A percentile compares a stretch with the other conserved stretches of the same genome.
These are phyloP conservation scores for Gallinago media DNA, from an alignment of 2,113 vertebrate species.

Conservation along the genomic window DNA sequence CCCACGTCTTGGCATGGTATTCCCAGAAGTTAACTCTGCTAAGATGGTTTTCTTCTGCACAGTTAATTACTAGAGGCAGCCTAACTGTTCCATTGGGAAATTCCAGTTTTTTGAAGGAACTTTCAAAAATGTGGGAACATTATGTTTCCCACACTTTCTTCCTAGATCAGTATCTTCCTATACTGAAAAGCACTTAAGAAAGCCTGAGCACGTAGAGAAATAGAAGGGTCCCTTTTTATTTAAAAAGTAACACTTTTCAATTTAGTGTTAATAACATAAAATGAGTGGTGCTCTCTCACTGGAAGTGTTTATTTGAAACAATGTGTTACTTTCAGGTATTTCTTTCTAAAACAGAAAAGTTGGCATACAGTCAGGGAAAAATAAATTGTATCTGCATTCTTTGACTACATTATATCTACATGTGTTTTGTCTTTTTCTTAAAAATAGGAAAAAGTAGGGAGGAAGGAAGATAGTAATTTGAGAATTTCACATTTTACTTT, in stretches of 20 bases:
- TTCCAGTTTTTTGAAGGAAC: neutral
- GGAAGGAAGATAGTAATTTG: neutral
- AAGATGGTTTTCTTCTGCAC: neutral
- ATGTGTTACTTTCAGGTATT: neutral
- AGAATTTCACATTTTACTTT: neutral
- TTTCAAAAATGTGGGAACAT: slow-evolving; percentile 42
- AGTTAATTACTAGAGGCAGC: slow-evolving; percentile 42
- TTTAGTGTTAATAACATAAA: neutral
- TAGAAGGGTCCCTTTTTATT: neutral
- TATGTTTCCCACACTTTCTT: slow-evolving; percentile 26
- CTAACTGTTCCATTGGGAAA: slow-evolving; percentile 44
- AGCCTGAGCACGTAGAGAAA: neutral
- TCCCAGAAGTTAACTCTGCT: slow-evolving; percentile 37
- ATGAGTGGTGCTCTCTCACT: neutral
- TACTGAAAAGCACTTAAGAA: neutral
- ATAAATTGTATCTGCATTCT: neutral
- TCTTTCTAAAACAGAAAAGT: neutral
- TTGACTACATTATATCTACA: neutral
- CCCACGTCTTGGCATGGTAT: neutral
- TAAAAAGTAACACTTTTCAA: neutral
- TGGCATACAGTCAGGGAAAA: neutral
- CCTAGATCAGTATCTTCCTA: neutral
- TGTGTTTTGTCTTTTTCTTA: neutral
- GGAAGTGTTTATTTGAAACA: neutral
- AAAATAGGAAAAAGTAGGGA: neutral